These are phyloP conservation scores for Leptopilina drosophilae DNA, from an alignment of 2,888 invertebrate species.

Conservation along the genomic window DNA sequence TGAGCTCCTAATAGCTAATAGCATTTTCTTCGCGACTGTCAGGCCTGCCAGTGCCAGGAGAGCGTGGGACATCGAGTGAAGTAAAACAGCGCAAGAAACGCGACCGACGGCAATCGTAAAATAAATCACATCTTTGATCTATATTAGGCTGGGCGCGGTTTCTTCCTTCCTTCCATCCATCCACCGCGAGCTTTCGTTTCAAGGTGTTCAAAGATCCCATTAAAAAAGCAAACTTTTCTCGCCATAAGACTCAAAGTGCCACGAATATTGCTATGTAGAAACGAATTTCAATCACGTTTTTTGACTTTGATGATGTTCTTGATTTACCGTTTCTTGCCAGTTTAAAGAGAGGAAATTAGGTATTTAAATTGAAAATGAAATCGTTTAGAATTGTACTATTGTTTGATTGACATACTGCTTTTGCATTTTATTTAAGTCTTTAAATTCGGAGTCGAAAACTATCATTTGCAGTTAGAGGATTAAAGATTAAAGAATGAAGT, in stretches of 20 bases:
- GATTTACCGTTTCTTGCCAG: not conserved
- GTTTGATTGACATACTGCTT: too few relatives aligned
- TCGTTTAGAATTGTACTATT: too few relatives aligned
- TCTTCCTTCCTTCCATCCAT: conserved; percentile 30
- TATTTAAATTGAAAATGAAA: too few relatives aligned
- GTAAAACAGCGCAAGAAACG: conserved; percentile 47
- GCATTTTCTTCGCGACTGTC: conserved; percentile 61
- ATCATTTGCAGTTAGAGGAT: too few relatives aligned
- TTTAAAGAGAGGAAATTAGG: too few relatives aligned
- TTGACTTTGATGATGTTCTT: conserved; percentile 16
- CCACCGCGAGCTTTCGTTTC: conserved; percentile 7
- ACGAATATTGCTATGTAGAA: not conserved
- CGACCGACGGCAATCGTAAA: conserved; percentile 68
- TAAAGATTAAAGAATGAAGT: too few relatives aligned
- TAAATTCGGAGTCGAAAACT: too few relatives aligned
- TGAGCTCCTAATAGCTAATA: conserved; percentile 66
- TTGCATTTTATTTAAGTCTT: too few relatives aligned
- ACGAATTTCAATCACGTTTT: not conserved
- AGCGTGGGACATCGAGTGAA: conserved; percentile 48
- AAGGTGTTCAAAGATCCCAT: conserved; percentile 34
- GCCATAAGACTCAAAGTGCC: not conserved
- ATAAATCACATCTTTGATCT: conserved; percentile 74
- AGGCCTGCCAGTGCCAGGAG: conserved; percentile 47
- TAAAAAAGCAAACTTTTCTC: conserved; percentile 14
- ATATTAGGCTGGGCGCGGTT: conserved; percentile 64